Evolutionary conservation across 2,888 invertebrate genomes (phyloP).

Genomic region (Achlya flavicornis): DNA sequence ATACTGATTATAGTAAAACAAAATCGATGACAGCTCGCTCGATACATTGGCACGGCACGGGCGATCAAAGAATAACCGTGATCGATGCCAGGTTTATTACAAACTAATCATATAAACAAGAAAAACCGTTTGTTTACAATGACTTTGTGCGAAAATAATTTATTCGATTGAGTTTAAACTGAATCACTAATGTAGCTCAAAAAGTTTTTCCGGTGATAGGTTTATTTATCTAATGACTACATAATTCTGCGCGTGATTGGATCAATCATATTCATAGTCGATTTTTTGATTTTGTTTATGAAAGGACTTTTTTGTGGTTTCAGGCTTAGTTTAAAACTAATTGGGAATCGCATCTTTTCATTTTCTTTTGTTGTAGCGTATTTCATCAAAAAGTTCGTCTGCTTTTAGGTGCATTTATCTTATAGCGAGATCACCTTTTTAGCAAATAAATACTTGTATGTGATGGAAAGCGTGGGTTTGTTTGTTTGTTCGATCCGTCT

Average conservation of each 20-base stretch:
- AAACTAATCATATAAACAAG: constrained; percentile 3
- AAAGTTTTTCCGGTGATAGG: neutral
- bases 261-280: neutral
- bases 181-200: neutral
- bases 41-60: neutral
- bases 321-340: no score
- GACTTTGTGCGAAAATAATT: neutral
- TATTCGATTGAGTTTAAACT: constrained; percentile 4
- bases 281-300: no score
- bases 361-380: no score
- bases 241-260: neutral
- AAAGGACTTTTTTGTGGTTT: no score
- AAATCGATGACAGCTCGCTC: neutral
- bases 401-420: neutral
- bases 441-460: neutral
- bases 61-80: neutral
- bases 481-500: neutral
- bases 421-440: neutral
- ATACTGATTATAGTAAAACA: neutral
- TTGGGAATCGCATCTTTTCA: no score
- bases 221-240: neutral
- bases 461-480: constrained; percentile 2
- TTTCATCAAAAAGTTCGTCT: no score
- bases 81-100: neutral
- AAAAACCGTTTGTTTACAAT: constrained; percentile 1